phyloP scores from a whole-genome alignment of 2,888 invertebrate species.

The Torymus tubicola region DNA sequence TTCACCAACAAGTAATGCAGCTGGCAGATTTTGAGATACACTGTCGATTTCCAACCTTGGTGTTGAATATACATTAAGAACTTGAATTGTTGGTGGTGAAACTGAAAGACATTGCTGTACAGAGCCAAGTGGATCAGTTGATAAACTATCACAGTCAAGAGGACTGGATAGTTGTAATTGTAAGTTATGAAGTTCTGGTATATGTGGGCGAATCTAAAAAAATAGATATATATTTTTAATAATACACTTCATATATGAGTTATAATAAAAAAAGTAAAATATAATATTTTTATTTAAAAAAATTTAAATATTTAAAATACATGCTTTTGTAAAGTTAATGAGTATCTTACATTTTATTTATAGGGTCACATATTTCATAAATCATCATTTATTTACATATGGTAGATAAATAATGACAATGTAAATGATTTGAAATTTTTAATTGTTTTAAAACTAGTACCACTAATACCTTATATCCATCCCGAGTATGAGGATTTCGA shows the following conservation, averaged over 20 bases:
- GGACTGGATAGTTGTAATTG: constrained; percentile 77
- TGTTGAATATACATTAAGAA: constrained; percentile 75
- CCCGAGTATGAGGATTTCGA: constrained; percentile 91
- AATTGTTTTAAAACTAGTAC: neutral
- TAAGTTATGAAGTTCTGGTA: constrained; percentile 82
- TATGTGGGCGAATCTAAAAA: constrained; percentile 82
- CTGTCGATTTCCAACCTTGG: constrained; percentile 74
- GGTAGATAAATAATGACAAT: neutral
- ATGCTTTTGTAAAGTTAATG: too few relatives aligned
- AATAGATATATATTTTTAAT: constrained; percentile 26
- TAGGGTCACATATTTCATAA: too few relatives aligned
- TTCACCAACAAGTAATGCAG: constrained; percentile 75
- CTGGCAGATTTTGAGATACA: constrained; percentile 75
- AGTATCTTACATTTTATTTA: too few relatives aligned
- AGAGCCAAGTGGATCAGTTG: constrained; percentile 70
- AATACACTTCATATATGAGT: too few relatives aligned
- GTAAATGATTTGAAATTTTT: neutral
- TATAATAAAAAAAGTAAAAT: too few relatives aligned
- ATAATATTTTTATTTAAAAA: too few relatives aligned
- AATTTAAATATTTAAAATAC: too few relatives aligned
- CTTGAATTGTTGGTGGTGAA: constrained; percentile 74
- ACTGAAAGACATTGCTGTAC: constrained; percentile 73
- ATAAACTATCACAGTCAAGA: constrained; percentile 70
- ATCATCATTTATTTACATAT: neutral
- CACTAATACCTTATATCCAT: constrained; percentile 84